Evolutionary conservation across 2,888 invertebrate genomes (phyloP), one percentile per base, ranked within the genome.

Genomic region (Athrips mouffetella): DNA sequence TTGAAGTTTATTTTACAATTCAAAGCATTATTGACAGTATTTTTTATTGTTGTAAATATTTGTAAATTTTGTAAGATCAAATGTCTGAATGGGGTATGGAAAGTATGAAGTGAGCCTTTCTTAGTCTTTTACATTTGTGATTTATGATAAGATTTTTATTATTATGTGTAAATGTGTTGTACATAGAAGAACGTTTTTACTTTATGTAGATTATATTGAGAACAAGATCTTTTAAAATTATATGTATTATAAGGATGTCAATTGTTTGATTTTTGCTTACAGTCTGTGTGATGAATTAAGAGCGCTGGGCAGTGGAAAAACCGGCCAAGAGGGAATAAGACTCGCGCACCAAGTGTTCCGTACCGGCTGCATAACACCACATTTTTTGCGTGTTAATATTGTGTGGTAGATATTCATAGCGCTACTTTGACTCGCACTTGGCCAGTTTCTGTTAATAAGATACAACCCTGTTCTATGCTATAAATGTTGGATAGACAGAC

Each of bases 171-270:
- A 72, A 80, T 77, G 71, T 65, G 67, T 65, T 84, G 84, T 84
- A 85, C 75, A 83, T 79, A 78, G 10, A n/a, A 63, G 66, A 67
- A 50, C 63, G 72, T 73, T 76, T 81, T 73, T 77, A 78, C 72
- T 58, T 20, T n/a, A 71, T 74, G 68, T 76, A 78, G 76, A 80
- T 75, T 68, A 74, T 80, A 80, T 76, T 80, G 76, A 78, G 73
- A 78, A 69, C 73, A 72, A 80, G 80, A 83, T 83, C 80, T 81
- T 81, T 75, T 74, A 82, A 80, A 70, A 63, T 35, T 45, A 61
- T 79, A 83, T 76, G 73, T 70, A 78, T 68, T 67, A 70, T 79
- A 76, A 33, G 25, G 72, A 69, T 54, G n/a, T 45, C 27, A 42
- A 48, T 54, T 15, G 60, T 65, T 69, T 72, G 11, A 44, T 73